Evolutionary conservation across 2,797 vertebrate species (phyloP), one percentile per base, ranked within the genome.

Genomic region (Acanthurus tractus): DNA sequence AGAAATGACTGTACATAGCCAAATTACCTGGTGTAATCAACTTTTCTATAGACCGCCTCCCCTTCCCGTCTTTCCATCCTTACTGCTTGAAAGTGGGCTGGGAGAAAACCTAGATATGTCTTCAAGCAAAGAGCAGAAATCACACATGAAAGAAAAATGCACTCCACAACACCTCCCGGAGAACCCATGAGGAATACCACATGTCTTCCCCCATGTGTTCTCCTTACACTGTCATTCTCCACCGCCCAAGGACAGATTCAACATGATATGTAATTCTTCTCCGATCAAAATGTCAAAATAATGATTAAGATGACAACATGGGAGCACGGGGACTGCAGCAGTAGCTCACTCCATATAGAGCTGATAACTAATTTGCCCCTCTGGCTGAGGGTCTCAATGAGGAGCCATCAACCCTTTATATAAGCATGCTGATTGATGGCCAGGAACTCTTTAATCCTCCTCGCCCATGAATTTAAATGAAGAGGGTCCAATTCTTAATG

Each of bases 41-140:
- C 7, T 73, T 73, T 68, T 29, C 17, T 44, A 8, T 17, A 69
- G 38, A 44, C 17, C 18, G 54, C 65, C 15, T 75, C 74, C 66
- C 48, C 55, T 40, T 9, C 38, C 38, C 38, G 8, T 40, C 38
- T 40, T 40, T 40, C 11, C 38, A 52, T 14, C 3, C 29, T 6
- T 34, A 18, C 48, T 57, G 25, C n/a, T 71, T 70, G 67, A 85
- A 88, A 86, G 57, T 87, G 74, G 87, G 83, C 55, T 76, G 86
- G 56, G 73, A 79, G 62, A 75, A 87, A 89, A 70, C 76, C 73
- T 77, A 89, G 72, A 83, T 78, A 63, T 72, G 73, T 85, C 78
- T 78, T 11, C 53, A 81, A 64, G 53, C 38, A 73, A 49, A 69
- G 40, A 77, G 40, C 0, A 15, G 18, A 44, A 77, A 73, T 52